Conservation (phyloP, 2,113 vertebrate genomes). For the Planiliza haematocheilus region DNA sequence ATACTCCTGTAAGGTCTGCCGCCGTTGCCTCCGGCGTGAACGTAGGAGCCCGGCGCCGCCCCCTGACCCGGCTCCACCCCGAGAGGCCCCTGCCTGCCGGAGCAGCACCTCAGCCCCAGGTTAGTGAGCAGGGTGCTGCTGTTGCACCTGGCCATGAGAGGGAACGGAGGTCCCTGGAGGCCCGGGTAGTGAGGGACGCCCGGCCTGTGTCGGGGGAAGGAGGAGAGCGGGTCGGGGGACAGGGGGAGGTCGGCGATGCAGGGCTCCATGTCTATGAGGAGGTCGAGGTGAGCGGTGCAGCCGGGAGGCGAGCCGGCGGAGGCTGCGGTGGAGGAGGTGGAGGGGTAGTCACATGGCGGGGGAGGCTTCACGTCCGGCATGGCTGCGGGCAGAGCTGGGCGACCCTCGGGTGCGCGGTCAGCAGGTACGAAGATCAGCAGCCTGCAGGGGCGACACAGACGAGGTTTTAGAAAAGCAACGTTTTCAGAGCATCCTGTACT, state of each 20-base stretch:
- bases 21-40: conserved; percentile 34
- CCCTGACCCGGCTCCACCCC: conserved; percentile 61
- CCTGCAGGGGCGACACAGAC: conserved; percentile 56
- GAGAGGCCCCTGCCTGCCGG: conserved; percentile 69
- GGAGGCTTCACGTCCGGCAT: conserved; percentile 84
- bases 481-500: too few relatives aligned
- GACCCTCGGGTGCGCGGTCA: conserved; percentile 46
- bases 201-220: conserved; percentile 82
- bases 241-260: conserved; percentile 81
- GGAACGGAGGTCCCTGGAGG: conserved; percentile 81
- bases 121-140: conserved; percentile 85
- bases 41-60: conserved; percentile 24
- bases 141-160: conserved; percentile 85
- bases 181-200: conserved; percentile 45
- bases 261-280: conserved; percentile 84
- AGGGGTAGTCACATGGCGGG: conserved; percentile 83
- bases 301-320: conserved; percentile 76
- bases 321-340: conserved; percentile 77
- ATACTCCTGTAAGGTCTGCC: conserved; percentile 88
- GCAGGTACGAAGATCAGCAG: conserved; percentile 46
- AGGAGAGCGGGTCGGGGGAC: conserved; percentile 79
- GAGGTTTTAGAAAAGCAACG: not conserved
- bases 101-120: conserved; percentile 85
- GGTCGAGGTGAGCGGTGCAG: conserved; percentile 77
- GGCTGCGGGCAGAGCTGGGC: conserved; percentile 64